phyloP scores from a whole-genome alignment of 2,113 vertebrate genomes.

The Engystomops pustulosus region DNA sequence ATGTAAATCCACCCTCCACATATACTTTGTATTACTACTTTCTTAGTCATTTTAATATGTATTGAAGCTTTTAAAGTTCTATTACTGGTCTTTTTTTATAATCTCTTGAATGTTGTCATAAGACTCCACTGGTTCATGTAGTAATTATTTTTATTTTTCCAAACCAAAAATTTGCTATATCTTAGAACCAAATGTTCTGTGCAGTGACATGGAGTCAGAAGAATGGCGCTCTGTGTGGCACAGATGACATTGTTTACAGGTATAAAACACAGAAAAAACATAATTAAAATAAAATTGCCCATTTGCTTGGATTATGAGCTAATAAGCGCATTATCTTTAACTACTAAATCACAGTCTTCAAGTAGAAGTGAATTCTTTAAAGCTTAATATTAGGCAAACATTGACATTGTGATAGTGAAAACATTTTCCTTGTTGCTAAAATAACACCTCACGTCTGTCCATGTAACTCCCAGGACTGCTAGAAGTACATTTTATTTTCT shows the following conservation, averaged over 20 bases:
- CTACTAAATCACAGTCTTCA: constrained; percentile 25
- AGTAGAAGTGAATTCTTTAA: constrained; percentile 31
- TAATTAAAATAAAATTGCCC: constrained; percentile 36
- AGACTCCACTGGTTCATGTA: too few relatives aligned
- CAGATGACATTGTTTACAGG: background rate
- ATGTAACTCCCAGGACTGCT: background rate
- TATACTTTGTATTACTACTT: too few relatives aligned
- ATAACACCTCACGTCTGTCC: constrained; percentile 1
- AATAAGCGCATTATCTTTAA: constrained; percentile 48
- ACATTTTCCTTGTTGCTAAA: constrained; percentile 20
- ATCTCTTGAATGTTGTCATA: too few relatives aligned
- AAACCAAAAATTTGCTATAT: too few relatives aligned
- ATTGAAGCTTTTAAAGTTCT: too few relatives aligned
- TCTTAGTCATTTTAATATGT: too few relatives aligned
- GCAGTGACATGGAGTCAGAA: background rate
- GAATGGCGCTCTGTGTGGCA: constrained; percentile 15
- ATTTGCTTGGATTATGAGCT: constrained; percentile 31
- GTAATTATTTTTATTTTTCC: too few relatives aligned
- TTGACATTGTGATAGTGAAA: constrained; percentile 48
- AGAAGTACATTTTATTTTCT: background rate
- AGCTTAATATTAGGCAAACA: constrained; percentile 32
- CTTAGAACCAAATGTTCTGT: too few relatives aligned
- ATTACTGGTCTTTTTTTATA: too few relatives aligned
- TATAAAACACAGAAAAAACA: constrained; percentile 6
- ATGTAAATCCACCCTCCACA: too few relatives aligned